Percentiles rank a stretch among this genome's conserved stretches.
Evolutionary conservation across 2,113 vertebrate genomes (phyloP).

Genomic region (Mus pahari): DNA sequence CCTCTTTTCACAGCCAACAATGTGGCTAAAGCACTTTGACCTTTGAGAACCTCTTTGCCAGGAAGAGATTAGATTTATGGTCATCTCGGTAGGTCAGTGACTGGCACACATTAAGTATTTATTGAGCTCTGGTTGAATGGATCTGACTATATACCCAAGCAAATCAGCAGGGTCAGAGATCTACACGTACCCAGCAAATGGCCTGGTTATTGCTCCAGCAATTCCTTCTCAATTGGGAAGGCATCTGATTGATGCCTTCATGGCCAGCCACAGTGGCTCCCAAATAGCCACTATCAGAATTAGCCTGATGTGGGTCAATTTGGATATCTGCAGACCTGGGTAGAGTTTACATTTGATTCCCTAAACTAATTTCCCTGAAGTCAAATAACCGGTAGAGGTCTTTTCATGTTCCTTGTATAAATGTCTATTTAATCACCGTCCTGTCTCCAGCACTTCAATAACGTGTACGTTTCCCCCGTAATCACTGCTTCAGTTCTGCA

Average conservation of each 20-base stretch:
- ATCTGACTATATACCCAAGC: slow-evolving; percentile 13
- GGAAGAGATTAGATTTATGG: background rate
- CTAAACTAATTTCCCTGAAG: slow-evolving; percentile 79
- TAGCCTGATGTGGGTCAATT: slow-evolving; percentile 56
- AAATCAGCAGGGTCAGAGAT: background rate
- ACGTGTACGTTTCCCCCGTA: slow-evolving; percentile 54
- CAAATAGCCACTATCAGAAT: slow-evolving; percentile 46
- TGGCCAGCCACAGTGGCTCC: slow-evolving; percentile 34
- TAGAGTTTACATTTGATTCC: slow-evolving; percentile 70
- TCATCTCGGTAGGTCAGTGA: background rate
- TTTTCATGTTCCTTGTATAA: slow-evolving; percentile 71
- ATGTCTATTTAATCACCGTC: slow-evolving; percentile 76
- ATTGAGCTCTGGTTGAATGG: background rate
- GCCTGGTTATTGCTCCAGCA: background rate
- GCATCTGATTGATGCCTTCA: slow-evolving; percentile 57
- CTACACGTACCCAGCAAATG: background rate
- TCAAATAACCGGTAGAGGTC: slow-evolving; percentile 69
- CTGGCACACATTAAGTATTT: background rate
- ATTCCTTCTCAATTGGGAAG: background rate
- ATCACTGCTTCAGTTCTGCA: slow-evolving; percentile 54
- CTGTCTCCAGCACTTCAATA: slow-evolving; percentile 71
- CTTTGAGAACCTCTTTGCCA: background rate
- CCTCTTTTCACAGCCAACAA: background rate
- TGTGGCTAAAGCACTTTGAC: background rate
- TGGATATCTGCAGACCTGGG: slow-evolving; percentile 60